Conservation (phyloP, 2,888 invertebrate genomes). For the Drosophila birchii region DNA sequence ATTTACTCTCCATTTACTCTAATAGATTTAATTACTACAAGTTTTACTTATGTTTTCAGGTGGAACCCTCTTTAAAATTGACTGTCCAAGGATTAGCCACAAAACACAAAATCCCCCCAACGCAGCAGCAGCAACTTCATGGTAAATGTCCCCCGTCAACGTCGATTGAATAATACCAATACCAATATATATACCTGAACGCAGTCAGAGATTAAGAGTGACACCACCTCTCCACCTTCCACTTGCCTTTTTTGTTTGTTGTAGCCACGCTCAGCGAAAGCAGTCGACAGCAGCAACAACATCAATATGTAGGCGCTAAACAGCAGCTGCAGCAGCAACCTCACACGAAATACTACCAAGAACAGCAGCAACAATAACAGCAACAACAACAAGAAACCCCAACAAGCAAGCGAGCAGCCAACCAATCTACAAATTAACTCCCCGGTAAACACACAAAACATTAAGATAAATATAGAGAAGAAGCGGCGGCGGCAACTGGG, state of each 20-base stretch:
- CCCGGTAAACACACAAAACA: constrained; percentile 13
- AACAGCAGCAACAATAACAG: constrained; percentile 53
- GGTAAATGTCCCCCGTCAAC: constrained; percentile 44
- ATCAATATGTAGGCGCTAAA: constrained; percentile 67
- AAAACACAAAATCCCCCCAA: constrained; percentile 4
- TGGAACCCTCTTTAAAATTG: constrained; percentile 10
- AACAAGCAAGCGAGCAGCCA: constrained; percentile 38
- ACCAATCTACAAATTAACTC: constrained; percentile 28
- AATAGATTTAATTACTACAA: constrained; percentile 18
- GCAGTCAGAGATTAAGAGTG: constrained; percentile 37
- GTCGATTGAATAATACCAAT: constrained; percentile 16
- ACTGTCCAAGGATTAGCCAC: constrained; percentile 19
- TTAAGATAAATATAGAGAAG: constrained; percentile 1
- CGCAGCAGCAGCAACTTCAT: constrained; percentile 20
- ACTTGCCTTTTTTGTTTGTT: constrained; percentile 66
- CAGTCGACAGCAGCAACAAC: constrained; percentile 75
- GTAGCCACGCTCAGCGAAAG: constrained; percentile 74
- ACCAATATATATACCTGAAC: constrained; percentile 17
- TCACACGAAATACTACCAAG: constrained; percentile 58
- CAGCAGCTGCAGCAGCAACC: constrained; percentile 63
- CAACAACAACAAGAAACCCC: constrained; percentile 26
- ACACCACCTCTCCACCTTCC: constrained; percentile 64
- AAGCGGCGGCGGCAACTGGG: constrained; percentile 5
- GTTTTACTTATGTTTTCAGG: constrained; percentile 24
- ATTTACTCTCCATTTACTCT: not conserved